These are phyloP conservation scores for Phacellophora camtschatica DNA, from an alignment of 30 jellyfish, hydroid and myxozoan genomes.

Conservation along the genomic window DNA sequence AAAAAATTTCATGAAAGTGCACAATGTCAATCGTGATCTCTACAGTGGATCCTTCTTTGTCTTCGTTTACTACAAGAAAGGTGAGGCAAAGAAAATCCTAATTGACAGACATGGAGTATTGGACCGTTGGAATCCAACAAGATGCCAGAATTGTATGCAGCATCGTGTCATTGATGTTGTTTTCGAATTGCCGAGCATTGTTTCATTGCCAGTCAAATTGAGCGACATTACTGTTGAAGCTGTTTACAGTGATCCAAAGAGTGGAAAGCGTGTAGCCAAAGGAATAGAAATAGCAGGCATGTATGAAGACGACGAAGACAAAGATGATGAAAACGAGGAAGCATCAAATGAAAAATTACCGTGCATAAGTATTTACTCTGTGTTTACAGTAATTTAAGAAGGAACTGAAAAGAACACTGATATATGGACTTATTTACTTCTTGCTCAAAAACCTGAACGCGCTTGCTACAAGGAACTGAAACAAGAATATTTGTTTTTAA, in stretches of 20 bases:
- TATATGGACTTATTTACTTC: too few species aligned
- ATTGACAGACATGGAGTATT: not conserved
- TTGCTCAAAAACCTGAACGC: too few species aligned
- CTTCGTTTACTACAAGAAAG: not conserved
- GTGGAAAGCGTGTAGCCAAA: not conserved
- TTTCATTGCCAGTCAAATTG: not conserved
- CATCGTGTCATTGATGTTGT: slow-evolving; percentile 8
- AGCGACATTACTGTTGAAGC: not conserved
- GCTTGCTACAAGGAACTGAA: too few species aligned
- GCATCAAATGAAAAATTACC: too few species aligned
- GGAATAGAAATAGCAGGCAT: not conserved
- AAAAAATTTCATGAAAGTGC: not conserved
- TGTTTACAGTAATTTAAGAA: too few species aligned
- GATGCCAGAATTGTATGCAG: slow-evolving; percentile 4
- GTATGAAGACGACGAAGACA: not conserved
- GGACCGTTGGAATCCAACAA: slow-evolving; percentile 15
- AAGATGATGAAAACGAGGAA: too few species aligned
- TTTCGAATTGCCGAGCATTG: not conserved
- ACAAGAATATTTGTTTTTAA: too few species aligned
- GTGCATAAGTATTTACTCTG: too few species aligned
- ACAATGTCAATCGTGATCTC: not conserved
- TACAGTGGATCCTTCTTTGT: slow-evolving; percentile 24
- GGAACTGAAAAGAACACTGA: too few species aligned
- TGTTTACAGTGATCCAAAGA: not conserved
- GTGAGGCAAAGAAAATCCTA: too few species aligned